phyloP scores from a whole-genome alignment of 2,888 invertebrate species.

The Spicauda simplicius region DNA sequence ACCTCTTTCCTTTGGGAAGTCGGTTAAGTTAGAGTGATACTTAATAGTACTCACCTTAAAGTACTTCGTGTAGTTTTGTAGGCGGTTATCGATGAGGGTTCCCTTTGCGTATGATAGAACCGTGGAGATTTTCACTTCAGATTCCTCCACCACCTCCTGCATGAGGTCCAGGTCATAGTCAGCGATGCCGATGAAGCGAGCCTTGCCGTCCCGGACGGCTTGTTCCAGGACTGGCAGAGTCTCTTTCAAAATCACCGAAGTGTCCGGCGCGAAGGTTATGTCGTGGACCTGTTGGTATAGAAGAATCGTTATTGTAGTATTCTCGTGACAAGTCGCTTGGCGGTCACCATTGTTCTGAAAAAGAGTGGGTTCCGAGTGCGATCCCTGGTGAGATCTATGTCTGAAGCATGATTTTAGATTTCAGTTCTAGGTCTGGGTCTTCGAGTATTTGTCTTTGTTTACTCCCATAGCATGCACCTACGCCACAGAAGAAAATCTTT shows the following conservation, averaged over 20 bases:
- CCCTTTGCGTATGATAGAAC: constrained; percentile 92
- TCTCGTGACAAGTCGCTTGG: too few species aligned
- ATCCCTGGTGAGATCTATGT: too few species aligned
- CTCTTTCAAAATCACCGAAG: constrained; percentile 91
- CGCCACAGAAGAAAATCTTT: too few species aligned
- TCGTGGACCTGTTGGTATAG: constrained; percentile 93
- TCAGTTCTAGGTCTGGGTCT: too few species aligned
- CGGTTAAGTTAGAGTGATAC: too few species aligned
- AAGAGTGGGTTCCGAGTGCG: too few species aligned
- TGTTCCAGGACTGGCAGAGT: constrained; percentile 93
- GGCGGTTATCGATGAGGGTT: constrained; percentile 91
- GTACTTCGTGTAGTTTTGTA: constrained; percentile 89
- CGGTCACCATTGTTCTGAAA: too few species aligned
- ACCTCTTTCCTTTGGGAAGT: too few species aligned
- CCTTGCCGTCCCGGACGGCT: constrained; percentile 89
- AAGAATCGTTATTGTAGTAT: too few species aligned
- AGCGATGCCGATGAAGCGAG: constrained; percentile 93
- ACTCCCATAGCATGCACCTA: too few species aligned
- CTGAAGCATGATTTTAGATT: too few species aligned
- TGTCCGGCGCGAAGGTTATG: constrained; percentile 92
- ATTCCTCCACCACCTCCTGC: constrained; percentile 89
- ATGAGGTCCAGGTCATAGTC: constrained; percentile 92
- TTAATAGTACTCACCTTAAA: constrained; percentile 86
- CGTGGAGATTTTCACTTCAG: constrained; percentile 87
- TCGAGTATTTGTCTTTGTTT: too few species aligned